A percentile compares a stretch with the other conserved stretches of the same genome.
phyloP scores from a whole-genome alignment of 2,113 vertebrate genomes.

The Sinocyclocheilus maitianheensis region DNA sequence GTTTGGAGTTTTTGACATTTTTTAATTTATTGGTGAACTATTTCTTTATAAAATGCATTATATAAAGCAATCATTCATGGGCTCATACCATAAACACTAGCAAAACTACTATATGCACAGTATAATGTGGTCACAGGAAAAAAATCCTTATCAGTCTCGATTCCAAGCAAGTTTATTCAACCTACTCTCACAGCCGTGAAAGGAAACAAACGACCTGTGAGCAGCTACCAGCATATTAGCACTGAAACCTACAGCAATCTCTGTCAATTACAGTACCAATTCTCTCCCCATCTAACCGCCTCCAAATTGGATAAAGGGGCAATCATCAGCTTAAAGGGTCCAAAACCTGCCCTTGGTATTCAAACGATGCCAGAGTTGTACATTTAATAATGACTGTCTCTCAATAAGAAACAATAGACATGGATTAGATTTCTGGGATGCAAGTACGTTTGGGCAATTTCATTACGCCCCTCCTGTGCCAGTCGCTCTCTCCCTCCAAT shows the following conservation, averaged over 20 bases:
- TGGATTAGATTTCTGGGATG: constrained; percentile 84
- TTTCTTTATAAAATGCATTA: neutral
- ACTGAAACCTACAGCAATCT: constrained; percentile 71
- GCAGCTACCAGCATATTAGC: constrained; percentile 52
- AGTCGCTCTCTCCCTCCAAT: constrained; percentile 74
- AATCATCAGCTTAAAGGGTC: constrained; percentile 78
- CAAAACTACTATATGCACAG: neutral
- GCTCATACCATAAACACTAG: neutral
- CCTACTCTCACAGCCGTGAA: neutral
- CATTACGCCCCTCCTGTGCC: constrained; percentile 77
- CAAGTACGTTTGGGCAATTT: constrained; percentile 55
- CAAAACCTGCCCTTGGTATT: constrained; percentile 77
- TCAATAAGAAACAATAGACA: constrained; percentile 86
- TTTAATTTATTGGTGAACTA: neutral
- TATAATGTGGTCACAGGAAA: neutral
- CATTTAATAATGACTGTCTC: constrained; percentile 84
- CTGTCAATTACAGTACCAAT: constrained; percentile 74
- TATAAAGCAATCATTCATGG: neutral
- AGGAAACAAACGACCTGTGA: constrained; percentile 41
- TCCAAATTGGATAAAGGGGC: constrained; percentile 80
- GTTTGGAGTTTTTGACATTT: neutral
- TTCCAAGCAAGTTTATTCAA: neutral
- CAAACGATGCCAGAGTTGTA: constrained; percentile 75
- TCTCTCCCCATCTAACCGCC: constrained; percentile 76
- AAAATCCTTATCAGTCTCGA: constrained; percentile 2